These are phyloP conservation scores for Erythrolamprus reginae DNA, from an alignment of 2,113 vertebrate genomes.

Conservation along the genomic window DNA sequence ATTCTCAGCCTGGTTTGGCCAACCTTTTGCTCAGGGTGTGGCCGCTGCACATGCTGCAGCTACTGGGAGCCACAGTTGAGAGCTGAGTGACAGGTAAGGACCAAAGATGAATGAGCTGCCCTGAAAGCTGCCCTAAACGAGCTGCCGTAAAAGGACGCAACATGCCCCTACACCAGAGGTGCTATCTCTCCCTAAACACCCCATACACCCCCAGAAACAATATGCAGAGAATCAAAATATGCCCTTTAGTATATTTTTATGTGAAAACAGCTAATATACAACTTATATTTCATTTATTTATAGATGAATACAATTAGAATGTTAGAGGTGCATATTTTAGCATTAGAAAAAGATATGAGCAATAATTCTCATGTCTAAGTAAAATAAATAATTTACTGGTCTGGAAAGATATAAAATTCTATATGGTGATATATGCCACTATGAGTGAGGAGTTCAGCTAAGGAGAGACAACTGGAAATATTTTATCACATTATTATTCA, in stretches of 20 bases:
- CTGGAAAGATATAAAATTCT: not conserved
- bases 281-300: not conserved
- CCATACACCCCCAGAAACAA: no score
- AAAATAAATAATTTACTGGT: conserved; percentile 5
- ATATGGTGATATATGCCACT: conserved; percentile 26
- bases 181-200: no score
- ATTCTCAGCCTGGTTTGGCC: no score
- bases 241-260: not conserved
- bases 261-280: not conserved
- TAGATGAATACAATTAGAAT: not conserved
- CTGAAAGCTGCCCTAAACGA: no score
- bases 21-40: no score
- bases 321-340: not conserved
- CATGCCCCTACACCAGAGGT: no score
- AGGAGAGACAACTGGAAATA: conserved; percentile 10
- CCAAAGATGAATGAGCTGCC: no score
- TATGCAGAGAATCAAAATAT: not conserved
- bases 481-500: not conserved
- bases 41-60: no score
- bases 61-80: no score
- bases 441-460: not conserved
- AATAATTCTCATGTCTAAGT: not conserved
- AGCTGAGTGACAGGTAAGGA: no score
- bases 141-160: no score
- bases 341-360: not conserved